These are phyloP conservation scores for Cryptotis parvus DNA, from an alignment of 2,113 vertebrate genomes.

Conservation along the genomic window DNA sequence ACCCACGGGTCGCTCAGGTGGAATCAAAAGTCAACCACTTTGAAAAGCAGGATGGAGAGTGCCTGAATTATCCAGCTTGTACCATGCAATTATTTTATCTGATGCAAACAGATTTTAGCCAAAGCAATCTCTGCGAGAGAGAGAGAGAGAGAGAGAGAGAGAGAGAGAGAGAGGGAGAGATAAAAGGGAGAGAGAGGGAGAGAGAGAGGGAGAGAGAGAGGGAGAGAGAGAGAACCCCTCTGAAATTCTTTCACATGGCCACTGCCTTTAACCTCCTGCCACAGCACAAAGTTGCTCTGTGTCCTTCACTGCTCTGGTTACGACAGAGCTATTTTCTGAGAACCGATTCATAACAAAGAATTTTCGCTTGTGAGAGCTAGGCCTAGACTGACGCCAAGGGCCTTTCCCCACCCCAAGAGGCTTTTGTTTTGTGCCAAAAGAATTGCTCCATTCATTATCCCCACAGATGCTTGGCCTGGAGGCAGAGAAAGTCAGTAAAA, in stretches of 20 bases:
- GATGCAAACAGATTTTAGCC: slow-evolving; percentile 81
- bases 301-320: slow-evolving; percentile 91
- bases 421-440: slow-evolving; percentile 94
- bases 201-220: slow-evolving; percentile 48
- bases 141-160: not conserved
- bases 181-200: slow-evolving; percentile 36
- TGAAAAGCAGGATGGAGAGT: slow-evolving; percentile 8
- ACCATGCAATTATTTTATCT: slow-evolving; percentile 58
- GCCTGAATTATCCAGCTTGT: slow-evolving; percentile 40
- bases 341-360: slow-evolving; percentile 92
- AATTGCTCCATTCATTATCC: slow-evolving; percentile 95
- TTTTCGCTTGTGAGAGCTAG: slow-evolving; percentile 89
- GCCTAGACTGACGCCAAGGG: slow-evolving; percentile 91
- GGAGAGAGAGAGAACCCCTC: slow-evolving; percentile 84
- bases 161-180: not conserved
- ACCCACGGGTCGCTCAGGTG: not conserved
- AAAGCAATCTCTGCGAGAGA: slow-evolving; percentile 81
- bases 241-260: slow-evolving; percentile 89
- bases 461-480: slow-evolving; percentile 93
- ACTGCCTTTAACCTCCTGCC: slow-evolving; percentile 88
- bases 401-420: slow-evolving; percentile 92
- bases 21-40: slow-evolving; percentile 56
- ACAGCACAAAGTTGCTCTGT: slow-evolving; percentile 92
- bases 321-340: slow-evolving; percentile 92
- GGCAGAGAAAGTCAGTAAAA: slow-evolving; percentile 93